Conservation (phyloP, 2,888 invertebrate species). For the Pachydiplax longipennis region DNA sequence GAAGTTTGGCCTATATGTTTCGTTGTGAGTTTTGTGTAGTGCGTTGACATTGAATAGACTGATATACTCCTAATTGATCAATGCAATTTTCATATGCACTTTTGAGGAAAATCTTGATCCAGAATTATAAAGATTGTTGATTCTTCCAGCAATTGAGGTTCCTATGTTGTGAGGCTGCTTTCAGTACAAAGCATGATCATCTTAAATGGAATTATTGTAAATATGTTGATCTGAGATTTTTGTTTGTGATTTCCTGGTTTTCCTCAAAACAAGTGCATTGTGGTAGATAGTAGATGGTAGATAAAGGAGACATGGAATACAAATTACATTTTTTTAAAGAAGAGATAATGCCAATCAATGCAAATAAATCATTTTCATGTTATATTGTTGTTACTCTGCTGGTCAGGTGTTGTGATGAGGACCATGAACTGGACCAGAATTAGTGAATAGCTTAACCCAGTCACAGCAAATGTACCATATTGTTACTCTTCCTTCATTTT, state of each 20-base stretch:
- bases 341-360: conserved; percentile 40
- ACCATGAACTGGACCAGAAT: conserved; percentile 1
- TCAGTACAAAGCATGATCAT: not conserved
- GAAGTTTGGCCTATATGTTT: not conserved
- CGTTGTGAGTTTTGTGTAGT: conserved; percentile 6
- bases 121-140: not conserved
- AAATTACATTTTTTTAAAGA: conserved; percentile 36
- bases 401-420: not conserved
- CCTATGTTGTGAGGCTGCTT: conserved; percentile 12
- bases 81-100: conserved; percentile 30
- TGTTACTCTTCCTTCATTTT: not conserved
- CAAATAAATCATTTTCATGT: conserved; percentile 22
- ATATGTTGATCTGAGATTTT: conserved; percentile 12
- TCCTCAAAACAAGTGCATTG: not conserved
- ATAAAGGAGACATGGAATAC: conserved; percentile 4
- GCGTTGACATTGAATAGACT: conserved; percentile 32
- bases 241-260: conserved; percentile 3
- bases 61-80: conserved; percentile 25
- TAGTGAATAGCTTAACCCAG: not conserved
- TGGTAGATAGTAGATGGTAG: conserved; percentile 8
- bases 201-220: not conserved
- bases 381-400: conserved; percentile 20
- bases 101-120: not conserved
- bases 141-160: not conserved
- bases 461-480: not conserved